These are phyloP conservation scores for Umimayanthus chanpuru DNA, from an alignment of 92 coral and sea anemone genomes.

Conservation along the genomic window DNA sequence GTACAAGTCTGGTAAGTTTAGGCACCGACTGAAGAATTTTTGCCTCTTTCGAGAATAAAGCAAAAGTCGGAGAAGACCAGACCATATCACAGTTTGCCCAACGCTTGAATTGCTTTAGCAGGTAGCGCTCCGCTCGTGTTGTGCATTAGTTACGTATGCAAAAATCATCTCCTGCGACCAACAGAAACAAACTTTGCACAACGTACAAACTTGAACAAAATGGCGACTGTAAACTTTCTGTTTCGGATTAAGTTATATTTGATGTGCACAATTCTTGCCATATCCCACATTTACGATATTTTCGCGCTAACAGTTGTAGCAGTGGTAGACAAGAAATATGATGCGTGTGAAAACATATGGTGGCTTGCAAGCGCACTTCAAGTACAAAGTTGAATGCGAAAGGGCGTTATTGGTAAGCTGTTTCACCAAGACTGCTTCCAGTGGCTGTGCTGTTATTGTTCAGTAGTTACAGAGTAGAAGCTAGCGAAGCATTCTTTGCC, in stretches of 20 bases:
- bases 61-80: slow-evolving; percentile 18
- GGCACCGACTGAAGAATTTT: not conserved
- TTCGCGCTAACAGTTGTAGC: slow-evolving; percentile 40
- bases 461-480: too few species aligned
- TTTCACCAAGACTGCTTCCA: not conserved
- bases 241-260: not conserved
- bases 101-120: slow-evolving; percentile 40
- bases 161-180: slow-evolving; percentile 26
- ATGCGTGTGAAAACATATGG: not conserved
- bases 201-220: slow-evolving; percentile 8
- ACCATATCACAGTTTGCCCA: not conserved
- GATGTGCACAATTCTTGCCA: not conserved
- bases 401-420: slow-evolving; percentile 12
- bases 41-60: not conserved
- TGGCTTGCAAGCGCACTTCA: slow-evolving; percentile 12
- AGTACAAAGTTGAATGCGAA: not conserved
- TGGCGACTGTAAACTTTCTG: not conserved
- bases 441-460: not conserved
- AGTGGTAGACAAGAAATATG: not conserved
- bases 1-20: not conserved
- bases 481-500: not conserved
- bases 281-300: not conserved
- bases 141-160: slow-evolving; percentile 41
- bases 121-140: slow-evolving; percentile 37
- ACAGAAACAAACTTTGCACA: slow-evolving; percentile 24